Evolutionary conservation across 2,113 vertebrate genomes (phyloP).

Genomic region (Shinisaurus crocodilurus): DNA sequence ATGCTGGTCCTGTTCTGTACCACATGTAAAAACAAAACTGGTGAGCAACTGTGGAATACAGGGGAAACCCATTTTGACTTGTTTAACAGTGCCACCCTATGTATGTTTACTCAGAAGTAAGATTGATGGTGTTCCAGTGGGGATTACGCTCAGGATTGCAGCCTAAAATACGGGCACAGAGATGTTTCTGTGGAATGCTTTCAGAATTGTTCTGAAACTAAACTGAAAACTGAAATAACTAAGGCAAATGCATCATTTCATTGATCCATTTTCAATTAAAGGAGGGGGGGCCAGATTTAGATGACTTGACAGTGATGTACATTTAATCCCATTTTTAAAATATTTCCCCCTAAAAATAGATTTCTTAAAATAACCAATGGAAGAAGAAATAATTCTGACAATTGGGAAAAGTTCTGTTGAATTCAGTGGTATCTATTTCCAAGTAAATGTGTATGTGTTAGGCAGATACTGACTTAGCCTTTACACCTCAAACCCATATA

Average conservation of each 20-base stretch:
- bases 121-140: not conserved
- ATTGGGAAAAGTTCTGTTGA: not conserved
- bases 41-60: slow-evolving; percentile 9
- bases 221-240: no score
- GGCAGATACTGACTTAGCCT: not conserved
- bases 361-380: not conserved
- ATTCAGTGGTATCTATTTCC: not conserved
- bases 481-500: no score
- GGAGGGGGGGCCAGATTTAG: not conserved
- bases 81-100: slow-evolving; percentile 18
- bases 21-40: slow-evolving; percentile 45
- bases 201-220: no score
- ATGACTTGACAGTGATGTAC: not conserved
- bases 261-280: slow-evolving; percentile 39
- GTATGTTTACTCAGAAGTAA: not conserved
- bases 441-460: not conserved
- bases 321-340: not conserved
- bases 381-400: not conserved
- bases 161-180: slow-evolving; percentile 15
- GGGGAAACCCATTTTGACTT: slow-evolving; percentile 52
- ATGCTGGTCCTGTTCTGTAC: slow-evolving; percentile 12
- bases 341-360: not conserved
- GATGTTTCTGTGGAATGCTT: slow-evolving; percentile 55
- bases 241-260: slow-evolving; percentile 53
- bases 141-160: not conserved